phyloP scores from a whole-genome alignment of 2,888 invertebrate genomes.

The Cerceris rybyensis region DNA sequence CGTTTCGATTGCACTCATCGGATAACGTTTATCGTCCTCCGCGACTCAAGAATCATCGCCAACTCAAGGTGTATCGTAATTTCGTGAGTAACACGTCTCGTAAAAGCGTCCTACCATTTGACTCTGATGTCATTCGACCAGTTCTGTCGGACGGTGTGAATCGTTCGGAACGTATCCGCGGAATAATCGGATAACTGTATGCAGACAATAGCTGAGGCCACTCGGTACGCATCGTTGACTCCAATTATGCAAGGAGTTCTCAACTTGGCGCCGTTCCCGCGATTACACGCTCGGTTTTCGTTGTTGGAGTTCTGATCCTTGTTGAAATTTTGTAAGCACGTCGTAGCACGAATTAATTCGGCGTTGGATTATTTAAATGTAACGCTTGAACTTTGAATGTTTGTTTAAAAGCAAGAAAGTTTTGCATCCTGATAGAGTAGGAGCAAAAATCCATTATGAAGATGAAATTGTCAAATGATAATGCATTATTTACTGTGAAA shows the following conservation, averaged over 20 bases:
- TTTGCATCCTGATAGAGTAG: too few relatives aligned
- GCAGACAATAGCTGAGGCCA: slow-evolving; percentile 76
- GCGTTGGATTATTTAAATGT: too few relatives aligned
- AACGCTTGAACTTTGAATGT: too few relatives aligned
- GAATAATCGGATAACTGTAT: slow-evolving; percentile 76
- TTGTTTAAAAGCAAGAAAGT: too few relatives aligned
- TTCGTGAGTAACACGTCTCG: slow-evolving; percentile 12
- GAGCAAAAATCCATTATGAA: too few relatives aligned
- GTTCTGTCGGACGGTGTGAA: slow-evolving; percentile 59
- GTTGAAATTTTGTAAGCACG: neutral
- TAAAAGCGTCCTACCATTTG: slow-evolving; percentile 37
- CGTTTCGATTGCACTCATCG: too few relatives aligned
- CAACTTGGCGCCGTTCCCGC: slow-evolving; percentile 67
- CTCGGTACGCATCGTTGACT: slow-evolving; percentile 78
- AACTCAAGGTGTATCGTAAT: neutral
- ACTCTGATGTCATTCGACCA: slow-evolving; percentile 42
- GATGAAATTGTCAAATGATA: too few relatives aligned
- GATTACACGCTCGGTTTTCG: slow-evolving; percentile 29
- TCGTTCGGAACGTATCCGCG: slow-evolving; percentile 63
- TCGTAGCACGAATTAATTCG: neutral
- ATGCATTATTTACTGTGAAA: too few relatives aligned
- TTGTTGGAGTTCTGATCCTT: too few relatives aligned
- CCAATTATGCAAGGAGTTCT: slow-evolving; percentile 78
- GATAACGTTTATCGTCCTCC: too few relatives aligned
- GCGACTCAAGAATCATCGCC: too few relatives aligned